Percentiles rank a stretch among this genome's conserved stretches.
These are phyloP conservation scores for Cyanoderma ruficeps DNA, from an alignment of 2,113 vertebrate genomes.

Conservation along the genomic window DNA sequence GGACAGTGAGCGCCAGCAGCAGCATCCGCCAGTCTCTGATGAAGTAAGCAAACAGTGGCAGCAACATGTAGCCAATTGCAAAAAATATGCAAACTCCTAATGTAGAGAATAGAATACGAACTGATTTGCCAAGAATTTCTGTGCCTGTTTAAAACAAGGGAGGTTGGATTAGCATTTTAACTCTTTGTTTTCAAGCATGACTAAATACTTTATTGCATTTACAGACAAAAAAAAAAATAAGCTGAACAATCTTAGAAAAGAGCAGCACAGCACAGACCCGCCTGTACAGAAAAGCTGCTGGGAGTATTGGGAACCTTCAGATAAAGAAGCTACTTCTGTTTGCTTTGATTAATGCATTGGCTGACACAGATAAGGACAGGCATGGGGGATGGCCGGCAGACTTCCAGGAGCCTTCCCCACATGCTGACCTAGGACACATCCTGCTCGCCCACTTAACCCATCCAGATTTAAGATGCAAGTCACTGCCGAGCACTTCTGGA, in stretches of 20 bases:
- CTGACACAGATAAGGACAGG: background rate
- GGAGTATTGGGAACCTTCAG: background rate
- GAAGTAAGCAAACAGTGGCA: slow-evolving; percentile 86
- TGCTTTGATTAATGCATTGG: background rate
- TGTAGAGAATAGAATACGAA: slow-evolving; percentile 85
- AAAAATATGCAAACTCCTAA: slow-evolving; percentile 87
- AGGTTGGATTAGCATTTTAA: slow-evolving; percentile 58
- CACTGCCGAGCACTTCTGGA: background rate
- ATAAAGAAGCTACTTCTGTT: background rate
- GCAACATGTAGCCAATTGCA: slow-evolving; percentile 86
- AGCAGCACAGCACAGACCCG: background rate
- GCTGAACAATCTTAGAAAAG: background rate
- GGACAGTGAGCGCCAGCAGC: slow-evolving; percentile 76
- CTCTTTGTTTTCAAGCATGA: background rate
- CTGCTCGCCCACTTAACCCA: background rate
- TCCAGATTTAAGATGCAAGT: background rate
- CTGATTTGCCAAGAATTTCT: slow-evolving; percentile 83
- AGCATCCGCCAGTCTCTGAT: slow-evolving; percentile 90
- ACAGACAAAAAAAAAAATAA: background rate
- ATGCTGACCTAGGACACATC: background rate
- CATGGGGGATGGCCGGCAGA: fast-evolving
- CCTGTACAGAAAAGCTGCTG: background rate
- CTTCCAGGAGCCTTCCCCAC: background rate
- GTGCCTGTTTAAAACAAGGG: slow-evolving; percentile 80
- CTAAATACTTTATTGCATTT: slow-evolving; percentile 45